These are phyloP conservation scores for Adineta ricciae DNA, from an alignment of 2,888 invertebrate genomes.

Conservation along the genomic window DNA sequence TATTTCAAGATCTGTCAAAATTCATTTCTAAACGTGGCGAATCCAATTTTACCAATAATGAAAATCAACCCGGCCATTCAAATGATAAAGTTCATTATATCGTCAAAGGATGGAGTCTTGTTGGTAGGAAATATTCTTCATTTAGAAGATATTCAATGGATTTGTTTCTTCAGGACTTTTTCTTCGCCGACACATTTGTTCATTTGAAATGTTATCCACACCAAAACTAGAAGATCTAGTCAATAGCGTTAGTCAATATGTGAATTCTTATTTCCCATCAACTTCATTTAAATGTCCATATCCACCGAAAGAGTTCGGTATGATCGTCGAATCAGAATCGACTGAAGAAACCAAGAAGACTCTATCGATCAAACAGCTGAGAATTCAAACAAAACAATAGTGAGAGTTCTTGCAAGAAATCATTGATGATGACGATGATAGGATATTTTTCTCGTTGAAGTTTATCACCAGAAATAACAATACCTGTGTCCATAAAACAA, in stretches of 20 bases:
- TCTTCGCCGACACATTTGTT: slow-evolving; percentile 12
- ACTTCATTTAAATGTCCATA: background rate
- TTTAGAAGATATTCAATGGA: too few species aligned
- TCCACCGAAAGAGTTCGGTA: background rate
- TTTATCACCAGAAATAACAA: background rate
- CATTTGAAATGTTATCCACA: slow-evolving; percentile 17
- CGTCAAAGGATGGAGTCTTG: slow-evolving; percentile 16
- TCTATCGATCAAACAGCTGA: background rate
- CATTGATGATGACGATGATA: background rate
- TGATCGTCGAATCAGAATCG: background rate
- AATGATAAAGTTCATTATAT: background rate
- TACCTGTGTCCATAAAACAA: slow-evolving; percentile 12
- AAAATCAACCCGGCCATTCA: background rate
- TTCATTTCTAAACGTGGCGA: background rate
- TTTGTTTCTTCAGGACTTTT: background rate
- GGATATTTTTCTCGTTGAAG: background rate
- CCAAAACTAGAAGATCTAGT: background rate
- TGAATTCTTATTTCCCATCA: background rate
- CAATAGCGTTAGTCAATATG: background rate
- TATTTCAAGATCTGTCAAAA: slow-evolving; percentile 11
- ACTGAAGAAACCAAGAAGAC: background rate
- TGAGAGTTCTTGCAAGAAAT: background rate
- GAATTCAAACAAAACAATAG: slow-evolving; percentile 9
- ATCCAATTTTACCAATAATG: background rate
- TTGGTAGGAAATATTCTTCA: background rate